A percentile compares a stretch with the other conserved stretches of the same genome.
Conservation (phyloP, 2,888 invertebrate species). For the Cetonia aurata region DNA sequence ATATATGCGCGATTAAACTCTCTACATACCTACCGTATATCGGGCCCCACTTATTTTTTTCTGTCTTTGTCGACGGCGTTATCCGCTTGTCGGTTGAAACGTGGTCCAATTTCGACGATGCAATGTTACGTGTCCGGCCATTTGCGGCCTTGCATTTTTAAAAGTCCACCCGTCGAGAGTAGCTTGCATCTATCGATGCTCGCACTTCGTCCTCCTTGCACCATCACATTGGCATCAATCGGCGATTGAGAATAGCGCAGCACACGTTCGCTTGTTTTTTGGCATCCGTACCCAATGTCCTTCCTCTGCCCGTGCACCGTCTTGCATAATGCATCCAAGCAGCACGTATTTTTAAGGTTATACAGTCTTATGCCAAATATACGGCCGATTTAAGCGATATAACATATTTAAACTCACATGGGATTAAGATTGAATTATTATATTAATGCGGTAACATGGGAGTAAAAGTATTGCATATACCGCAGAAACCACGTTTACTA, state of each 20-base stretch:
- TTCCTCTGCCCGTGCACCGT: conserved; percentile 34
- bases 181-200: conserved; percentile 2
- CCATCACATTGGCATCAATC: conserved; percentile 43
- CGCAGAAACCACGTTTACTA: too few relatives aligned
- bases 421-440: too few relatives aligned
- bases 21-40: too few relatives aligned
- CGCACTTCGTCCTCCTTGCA: conserved; percentile 29
- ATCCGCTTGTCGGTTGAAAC: conserved; percentile 54
- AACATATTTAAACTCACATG: too few relatives aligned
- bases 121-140: conserved; percentile 41
- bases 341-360: conserved; percentile 16
- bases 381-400: too few relatives aligned
- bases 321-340: conserved; percentile 56
- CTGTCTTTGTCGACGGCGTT: conserved; percentile 15
- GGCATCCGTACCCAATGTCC: conserved; percentile 30
- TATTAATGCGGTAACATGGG: too few relatives aligned
- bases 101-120: conserved; percentile 56
- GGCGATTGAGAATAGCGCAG: conserved; percentile 41
- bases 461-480: too few relatives aligned
- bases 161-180: conserved; percentile 18
- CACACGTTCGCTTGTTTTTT: conserved; percentile 49
- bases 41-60: background rate
- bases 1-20: too few relatives aligned
- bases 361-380: conserved; percentile 1
- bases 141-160: conserved; percentile 49